Base-by-base conservation (phyloP, 92 coral and sea anemone genomes). In the Metridium senile region DNA sequence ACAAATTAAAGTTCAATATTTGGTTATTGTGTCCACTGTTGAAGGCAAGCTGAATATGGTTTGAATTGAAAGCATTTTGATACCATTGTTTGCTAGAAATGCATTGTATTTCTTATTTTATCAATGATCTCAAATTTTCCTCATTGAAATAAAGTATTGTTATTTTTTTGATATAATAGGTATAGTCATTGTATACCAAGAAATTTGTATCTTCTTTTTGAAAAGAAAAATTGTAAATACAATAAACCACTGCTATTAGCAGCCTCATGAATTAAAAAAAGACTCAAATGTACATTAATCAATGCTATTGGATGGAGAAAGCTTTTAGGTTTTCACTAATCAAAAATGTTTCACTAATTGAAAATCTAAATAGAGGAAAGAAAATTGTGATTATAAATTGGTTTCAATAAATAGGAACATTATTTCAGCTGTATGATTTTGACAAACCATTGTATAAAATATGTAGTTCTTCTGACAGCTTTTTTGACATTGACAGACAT, bases 1-100 rank as follows among this genome's bases (percentile, higher is more conserved):
- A 13, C 59, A 10, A 54, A 54, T 54, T 6, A 63, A 28, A 63
- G 39, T 28, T 63, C 39, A 63, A 63, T 63, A 63, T 63, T 63
- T 27, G 21, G 1, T 28, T 21, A 2, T 31, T 28, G 69, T 63
- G 69, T 63, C 1, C 22, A 63, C 7, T 16, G 59, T 20, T 11
- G 20, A 28, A 29, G 17, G 2, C 3, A 9, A 20, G 59, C 59
- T 54, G 23, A 9, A 54, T 54, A 21, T 54, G 59, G 17, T 20
- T 3, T 54, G 23, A 21, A 20, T 3, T 54, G 59, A 21, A 9
- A 13, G 59, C 59, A 54, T 54, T 54, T 54, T 20, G 23, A 54
- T 20, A 54, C 21, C 51, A 7, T 45, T 45, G 9, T 45, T 45
- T n/a, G n/a, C n/a, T n/a, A n/a, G n/a, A n/a, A 39, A 39, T 6